Conservation (phyloP, 1,140 invertebrate genomes). For the Caenorhabditis inopinata region DNA sequence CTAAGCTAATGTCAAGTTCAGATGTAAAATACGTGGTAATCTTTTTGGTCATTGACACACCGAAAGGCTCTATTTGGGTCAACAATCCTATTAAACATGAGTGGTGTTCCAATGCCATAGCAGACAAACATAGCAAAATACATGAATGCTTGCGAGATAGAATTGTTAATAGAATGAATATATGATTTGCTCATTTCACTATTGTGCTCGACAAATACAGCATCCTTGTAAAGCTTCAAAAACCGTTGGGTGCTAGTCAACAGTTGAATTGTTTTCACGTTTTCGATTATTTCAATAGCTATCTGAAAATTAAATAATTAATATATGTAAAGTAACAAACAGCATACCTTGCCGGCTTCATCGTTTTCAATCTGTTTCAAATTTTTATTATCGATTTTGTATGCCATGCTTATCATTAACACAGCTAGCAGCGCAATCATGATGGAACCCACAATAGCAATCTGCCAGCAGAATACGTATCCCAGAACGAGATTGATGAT, state of each 20-base stretch:
- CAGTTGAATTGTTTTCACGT: constrained; percentile 52
- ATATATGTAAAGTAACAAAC: not conserved
- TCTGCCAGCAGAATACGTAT: constrained; percentile 66
- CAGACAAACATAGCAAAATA: constrained; percentile 48
- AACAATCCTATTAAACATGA: constrained; percentile 39
- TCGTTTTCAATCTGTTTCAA: constrained; percentile 70
- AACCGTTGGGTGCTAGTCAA: constrained; percentile 47
- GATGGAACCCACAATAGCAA: constrained; percentile 53
- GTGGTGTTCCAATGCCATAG: constrained; percentile 49
- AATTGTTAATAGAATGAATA: constrained; percentile 48
- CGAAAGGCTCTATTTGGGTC: constrained; percentile 18
- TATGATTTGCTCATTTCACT: constrained; percentile 40
- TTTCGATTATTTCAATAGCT: constrained; percentile 53
- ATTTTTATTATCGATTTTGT: constrained; percentile 75
- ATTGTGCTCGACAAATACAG: constrained; percentile 5
- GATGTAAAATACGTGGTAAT: constrained; percentile 16
- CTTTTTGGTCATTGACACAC: constrained; percentile 25
- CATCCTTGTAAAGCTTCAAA: constrained; percentile 32
- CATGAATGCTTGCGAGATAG: constrained; percentile 48
- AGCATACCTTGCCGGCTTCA: constrained; percentile 68
- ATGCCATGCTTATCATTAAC: constrained; percentile 78
- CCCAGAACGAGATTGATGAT: constrained; percentile 61
- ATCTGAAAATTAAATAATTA: constrained; percentile 46
- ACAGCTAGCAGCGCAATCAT: constrained; percentile 73
- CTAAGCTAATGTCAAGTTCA: constrained; percentile 4